These are phyloP conservation scores for Cecropterus lyciades DNA, from an alignment of 1,140 invertebrate species.

Conservation along the genomic window DNA sequence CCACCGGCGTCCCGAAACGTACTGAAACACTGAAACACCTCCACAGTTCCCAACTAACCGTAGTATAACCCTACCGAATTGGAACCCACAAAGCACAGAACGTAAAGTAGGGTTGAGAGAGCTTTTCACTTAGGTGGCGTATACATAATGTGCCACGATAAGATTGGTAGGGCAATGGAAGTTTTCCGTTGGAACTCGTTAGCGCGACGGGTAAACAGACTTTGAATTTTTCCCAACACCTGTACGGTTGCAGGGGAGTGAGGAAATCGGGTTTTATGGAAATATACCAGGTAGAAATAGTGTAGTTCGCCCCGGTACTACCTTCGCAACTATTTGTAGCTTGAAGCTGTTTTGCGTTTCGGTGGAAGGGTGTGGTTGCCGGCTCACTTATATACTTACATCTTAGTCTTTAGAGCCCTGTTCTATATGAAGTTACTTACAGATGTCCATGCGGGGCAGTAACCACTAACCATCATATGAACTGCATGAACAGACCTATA, in stretches of 20 bases:
- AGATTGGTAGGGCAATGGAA: constrained; percentile 39
- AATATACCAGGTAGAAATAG: not conserved
- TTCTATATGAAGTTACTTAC: too few relatives aligned
- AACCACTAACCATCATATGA: too few relatives aligned
- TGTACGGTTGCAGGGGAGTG: constrained; percentile 7
- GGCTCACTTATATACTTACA: too few relatives aligned
- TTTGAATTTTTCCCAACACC: constrained; percentile 26
- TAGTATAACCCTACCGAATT: constrained; percentile 54
- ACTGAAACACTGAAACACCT: constrained; percentile 44
- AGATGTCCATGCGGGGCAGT: too few relatives aligned
- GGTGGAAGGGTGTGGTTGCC: too few relatives aligned
- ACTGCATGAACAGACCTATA: too few relatives aligned
- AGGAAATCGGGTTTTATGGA: not conserved
- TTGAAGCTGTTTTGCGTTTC: too few relatives aligned
- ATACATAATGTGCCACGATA: constrained; percentile 28
- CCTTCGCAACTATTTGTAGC: too few relatives aligned
- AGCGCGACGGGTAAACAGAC: constrained; percentile 34
- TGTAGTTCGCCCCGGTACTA: too few relatives aligned
- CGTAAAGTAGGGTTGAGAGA: not conserved
- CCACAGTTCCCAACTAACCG: constrained; percentile 44
- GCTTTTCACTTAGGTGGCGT: constrained; percentile 25
- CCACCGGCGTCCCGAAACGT: constrained; percentile 35
- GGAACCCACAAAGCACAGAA: not conserved
- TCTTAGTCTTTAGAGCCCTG: too few relatives aligned
- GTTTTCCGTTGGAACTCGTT: constrained; percentile 35